Percentiles rank a stretch among this genome's conserved stretches.
Conservation (phyloP, 2,797 vertebrate species). For the Notamacropus eugenii region DNA sequence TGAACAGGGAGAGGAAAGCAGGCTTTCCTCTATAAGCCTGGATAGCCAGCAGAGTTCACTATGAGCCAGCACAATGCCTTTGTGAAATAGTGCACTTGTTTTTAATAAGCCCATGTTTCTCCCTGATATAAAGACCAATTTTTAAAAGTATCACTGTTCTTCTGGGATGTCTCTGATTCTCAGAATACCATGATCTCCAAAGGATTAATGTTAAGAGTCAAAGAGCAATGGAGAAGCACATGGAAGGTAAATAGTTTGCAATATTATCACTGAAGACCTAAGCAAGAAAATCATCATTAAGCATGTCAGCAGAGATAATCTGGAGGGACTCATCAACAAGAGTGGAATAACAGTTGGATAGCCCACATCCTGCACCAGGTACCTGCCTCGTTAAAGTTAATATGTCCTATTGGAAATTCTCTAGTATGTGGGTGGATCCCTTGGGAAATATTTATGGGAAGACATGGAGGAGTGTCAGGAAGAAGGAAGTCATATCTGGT, state of each 20-base stretch:
- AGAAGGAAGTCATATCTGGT: not conserved
- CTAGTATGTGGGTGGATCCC: not conserved
- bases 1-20: not conserved
- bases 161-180: not conserved
- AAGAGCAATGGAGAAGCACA: not conserved
- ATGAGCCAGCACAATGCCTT: not conserved
- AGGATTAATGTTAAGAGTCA: not conserved
- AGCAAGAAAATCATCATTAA: not conserved
- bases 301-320: not conserved
- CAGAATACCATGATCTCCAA: not conserved
- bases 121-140: not conserved
- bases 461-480: not conserved
- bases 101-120: not conserved
- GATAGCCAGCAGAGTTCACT: not conserved
- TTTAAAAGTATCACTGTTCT: not conserved
- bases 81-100: not conserved
- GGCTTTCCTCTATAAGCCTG: not conserved
- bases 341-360: not conserved
- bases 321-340: not conserved
- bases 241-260: not conserved
- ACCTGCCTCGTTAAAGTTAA: not conserved
- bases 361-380: not conserved
- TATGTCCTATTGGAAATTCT: not conserved
- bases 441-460: not conserved
- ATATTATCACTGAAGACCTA: not conserved